These are phyloP conservation scores for Grantiella picta DNA, from an alignment of 2,113 vertebrate species.

Conservation along the genomic window DNA sequence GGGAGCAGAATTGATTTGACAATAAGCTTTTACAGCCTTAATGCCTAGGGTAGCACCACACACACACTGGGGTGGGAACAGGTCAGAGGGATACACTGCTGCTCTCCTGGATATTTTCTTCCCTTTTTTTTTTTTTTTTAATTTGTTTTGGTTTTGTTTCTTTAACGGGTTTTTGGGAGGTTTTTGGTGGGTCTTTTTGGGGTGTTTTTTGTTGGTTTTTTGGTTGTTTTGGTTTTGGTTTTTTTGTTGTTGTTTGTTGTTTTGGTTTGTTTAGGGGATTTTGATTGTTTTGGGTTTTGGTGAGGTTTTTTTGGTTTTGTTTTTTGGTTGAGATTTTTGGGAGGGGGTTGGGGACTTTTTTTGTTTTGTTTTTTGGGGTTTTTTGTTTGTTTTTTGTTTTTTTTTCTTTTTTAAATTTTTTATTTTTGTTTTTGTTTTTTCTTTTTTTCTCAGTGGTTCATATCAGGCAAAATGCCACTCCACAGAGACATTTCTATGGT, in stretches of 20 bases:
- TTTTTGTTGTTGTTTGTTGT: neutral
- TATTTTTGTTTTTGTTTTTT: too few species aligned
- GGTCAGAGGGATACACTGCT: neutral
- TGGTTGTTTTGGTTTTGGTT: neutral
- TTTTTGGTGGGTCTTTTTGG: too few species aligned
- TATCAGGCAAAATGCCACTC: neutral
- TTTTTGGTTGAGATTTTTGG: too few species aligned
- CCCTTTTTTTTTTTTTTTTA: neutral
- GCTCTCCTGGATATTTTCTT: neutral
- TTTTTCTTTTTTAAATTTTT: too few species aligned
- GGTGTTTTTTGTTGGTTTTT: too few species aligned
- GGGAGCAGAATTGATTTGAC: conserved; percentile 36
- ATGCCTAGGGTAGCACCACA: neutral
- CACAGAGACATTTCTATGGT: neutral
- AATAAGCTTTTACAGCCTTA: conserved; percentile 18
- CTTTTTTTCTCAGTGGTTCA: neutral
- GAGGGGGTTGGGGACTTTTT: too few species aligned
- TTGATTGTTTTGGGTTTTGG: neutral
- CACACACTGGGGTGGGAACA: neutral
- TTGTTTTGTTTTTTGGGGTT: too few species aligned
- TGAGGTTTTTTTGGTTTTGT: too few species aligned
- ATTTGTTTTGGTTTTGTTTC: too few species aligned
- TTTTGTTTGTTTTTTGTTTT: neutral
- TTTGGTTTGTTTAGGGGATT: too few species aligned
- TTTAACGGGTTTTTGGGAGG: neutral